Conservation (phyloP, 64 coral and sea anemone species). For the Pocillopora damicornis region DNA sequence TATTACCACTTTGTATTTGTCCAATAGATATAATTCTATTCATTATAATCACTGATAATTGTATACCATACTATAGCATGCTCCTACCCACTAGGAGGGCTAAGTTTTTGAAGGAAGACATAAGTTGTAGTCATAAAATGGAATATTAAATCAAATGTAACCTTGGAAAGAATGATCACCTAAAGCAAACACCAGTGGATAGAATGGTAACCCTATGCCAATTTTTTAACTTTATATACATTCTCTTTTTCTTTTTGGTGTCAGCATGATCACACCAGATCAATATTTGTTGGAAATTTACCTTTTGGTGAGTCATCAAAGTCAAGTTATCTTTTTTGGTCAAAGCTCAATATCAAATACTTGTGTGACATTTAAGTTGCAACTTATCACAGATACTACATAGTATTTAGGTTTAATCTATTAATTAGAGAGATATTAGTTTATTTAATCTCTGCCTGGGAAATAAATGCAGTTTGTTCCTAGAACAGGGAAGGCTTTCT, state of each 20-base stretch:
- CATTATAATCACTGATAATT: background rate
- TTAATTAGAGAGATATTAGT: too few species aligned
- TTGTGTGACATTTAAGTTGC: background rate
- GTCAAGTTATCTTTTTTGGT: background rate
- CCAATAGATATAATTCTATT: background rate
- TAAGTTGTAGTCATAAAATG: too few species aligned
- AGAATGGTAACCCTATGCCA: background rate
- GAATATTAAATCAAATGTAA: background rate
- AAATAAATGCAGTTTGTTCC: too few species aligned
- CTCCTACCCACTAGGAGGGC: too few species aligned
- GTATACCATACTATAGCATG: background rate
- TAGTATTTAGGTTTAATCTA: too few species aligned
- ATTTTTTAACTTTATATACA: background rate
- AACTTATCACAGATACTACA: background rate
- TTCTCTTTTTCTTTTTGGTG: background rate
- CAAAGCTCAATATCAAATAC: background rate
- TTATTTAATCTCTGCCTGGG: too few species aligned
- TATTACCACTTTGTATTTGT: too few species aligned
- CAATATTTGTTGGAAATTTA: constrained; percentile 97
- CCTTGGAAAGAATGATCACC: background rate
- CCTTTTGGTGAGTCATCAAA: constrained; percentile 76
- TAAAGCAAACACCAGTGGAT: too few species aligned
- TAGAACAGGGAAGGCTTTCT: too few species aligned
- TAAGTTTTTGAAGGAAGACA: too few species aligned
- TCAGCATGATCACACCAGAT: constrained; percentile 80